Evolutionary conservation across 1,140 invertebrate species (phyloP), one percentile per base, ranked within the genome.

Genomic region (Chionoecetes opilio): DNA sequence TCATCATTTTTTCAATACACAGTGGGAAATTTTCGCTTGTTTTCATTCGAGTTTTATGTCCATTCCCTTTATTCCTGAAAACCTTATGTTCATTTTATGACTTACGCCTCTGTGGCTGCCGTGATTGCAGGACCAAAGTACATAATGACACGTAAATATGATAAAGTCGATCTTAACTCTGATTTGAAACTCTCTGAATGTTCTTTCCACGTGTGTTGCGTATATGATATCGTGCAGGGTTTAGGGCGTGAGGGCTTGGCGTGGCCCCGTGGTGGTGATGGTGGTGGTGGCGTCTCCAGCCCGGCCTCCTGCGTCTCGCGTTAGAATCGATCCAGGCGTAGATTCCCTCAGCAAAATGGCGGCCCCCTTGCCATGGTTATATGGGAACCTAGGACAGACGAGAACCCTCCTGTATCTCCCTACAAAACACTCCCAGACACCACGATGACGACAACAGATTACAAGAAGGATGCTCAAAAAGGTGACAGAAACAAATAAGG

Each of bases 301-400:
- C 63, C 63, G 63, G 63, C 63, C 26, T 75, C 63, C 63, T 75
- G 21, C 63, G 63, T 75, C 63, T 75, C 21, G 63, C 63, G 63
- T 75, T 75, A 75, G 63, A 75, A 75, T 75, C 63, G 63, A 75
- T 75, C 63, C 63, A 75, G 63, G 63, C 63, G 63, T 75, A 75
- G 63, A 75, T 75, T 75, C 63, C n/a, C 63, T n/a, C 63, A 75
- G 63, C 63, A 75, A 75, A 75, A 75, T 75, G 63, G 63, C 63
- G 63, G 63, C 63, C 63, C 63, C 63, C 63, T 75, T 75, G 26
- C 63, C 63, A 17, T 17, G 63, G 21, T 17, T 75, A 26, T 75
- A 75, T 75, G 63, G 63, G 63, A 75, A 26, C 63, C 63, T 8
- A 75, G 63, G 63, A 75, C 63, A n/a, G 26, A 75, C 63, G 21